Base-by-base conservation (phyloP, 2,888 invertebrate genomes). In the Monoplex corrugatus region DNA sequence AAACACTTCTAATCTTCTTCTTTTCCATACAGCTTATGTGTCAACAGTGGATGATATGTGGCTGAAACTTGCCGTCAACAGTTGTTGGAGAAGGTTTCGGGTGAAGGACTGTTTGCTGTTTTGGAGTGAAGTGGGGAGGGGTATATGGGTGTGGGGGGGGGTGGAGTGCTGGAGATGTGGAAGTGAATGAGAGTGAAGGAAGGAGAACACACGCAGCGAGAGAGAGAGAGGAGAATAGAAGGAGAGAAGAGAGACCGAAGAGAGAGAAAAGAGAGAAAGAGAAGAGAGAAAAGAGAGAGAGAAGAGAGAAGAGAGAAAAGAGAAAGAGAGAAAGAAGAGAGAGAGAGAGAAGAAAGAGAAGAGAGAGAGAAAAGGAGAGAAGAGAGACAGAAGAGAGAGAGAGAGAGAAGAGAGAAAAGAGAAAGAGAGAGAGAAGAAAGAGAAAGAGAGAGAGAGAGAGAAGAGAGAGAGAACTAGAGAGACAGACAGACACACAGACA, bases 351-450 rank as follows among this genome's bases (percentile, higher is more conserved):
- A 10, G n/a, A 10, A 32, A 10, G 38, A 40, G 10, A 16, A 82
- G 43, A 82, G 82, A 16, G 82, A 82, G 40, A 82, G 38, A 28
- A 5, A 82, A 38, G 40, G 32, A 82, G 57, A 88, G 63, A 82
- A 43, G 35, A 63, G 38, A 43, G 38, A 68, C 10, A 38, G 40
- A 10, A 82, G 57, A 82, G 63, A 82, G 68, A 45, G 83, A 38
- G 68, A 57, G 83, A 88, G 40, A 83, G 83, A 88, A 28, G 38
- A 63, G 82, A 28, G 82, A 43, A 88, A 28, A 88, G 83, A 83
- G 43, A 88, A 40, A 44, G 45, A 87, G 45, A 87, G 45, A 75
- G 50, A 87, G 80, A 87, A 35, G 75, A 45, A 78, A 32, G 44
- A 10, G 28, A 28, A 75, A 10, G 28, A 28, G 35, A 75, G 75